Percentiles rank a stretch among this genome's conserved stretches.
phyloP scores from a whole-genome alignment of 30 jellyfish, hydroid and myxozoan genomes.

The Pelagia noctiluca region DNA sequence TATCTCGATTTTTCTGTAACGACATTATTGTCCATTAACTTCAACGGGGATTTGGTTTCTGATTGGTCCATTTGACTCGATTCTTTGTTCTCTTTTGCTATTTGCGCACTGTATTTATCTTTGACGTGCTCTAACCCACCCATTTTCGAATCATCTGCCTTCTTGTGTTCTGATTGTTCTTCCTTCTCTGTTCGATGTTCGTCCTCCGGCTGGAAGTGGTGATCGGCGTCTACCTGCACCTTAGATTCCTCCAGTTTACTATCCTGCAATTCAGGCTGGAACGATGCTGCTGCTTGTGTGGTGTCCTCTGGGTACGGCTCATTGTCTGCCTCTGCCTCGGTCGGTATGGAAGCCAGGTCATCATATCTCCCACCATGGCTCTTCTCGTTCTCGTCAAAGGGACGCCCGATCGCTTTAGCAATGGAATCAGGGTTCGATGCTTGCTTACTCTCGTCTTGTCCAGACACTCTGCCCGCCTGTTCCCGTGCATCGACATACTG shows the following conservation, averaged over 20 bases:
- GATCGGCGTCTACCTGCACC: conserved; percentile 8
- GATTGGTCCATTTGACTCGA: conserved; percentile 23
- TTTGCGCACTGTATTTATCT: conserved; percentile 3
- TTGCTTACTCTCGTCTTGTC: background rate
- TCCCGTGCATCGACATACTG: conserved; percentile 22
- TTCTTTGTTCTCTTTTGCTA: conserved; percentile 1
- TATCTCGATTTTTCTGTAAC: too few relatives aligned
- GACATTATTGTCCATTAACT: too few relatives aligned
- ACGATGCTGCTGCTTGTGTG: conserved; percentile 20
- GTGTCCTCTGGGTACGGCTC: conserved; percentile 72
- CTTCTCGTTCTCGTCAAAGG: background rate
- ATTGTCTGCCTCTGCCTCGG: conserved; percentile 85
- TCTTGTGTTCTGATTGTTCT: background rate
- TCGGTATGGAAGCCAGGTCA: conserved; percentile 46
- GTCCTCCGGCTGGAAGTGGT: background rate
- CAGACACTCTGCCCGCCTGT: too few relatives aligned
- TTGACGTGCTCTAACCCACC: conserved; percentile 8
- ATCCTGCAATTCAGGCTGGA: conserved; percentile 18
- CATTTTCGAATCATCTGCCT: conserved; percentile 5
- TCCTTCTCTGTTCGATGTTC: conserved; percentile 13
- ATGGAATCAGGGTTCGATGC: background rate
- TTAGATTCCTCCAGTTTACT: background rate
- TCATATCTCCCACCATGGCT: conserved; percentile 3
- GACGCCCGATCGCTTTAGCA: background rate
- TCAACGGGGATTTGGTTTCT: background rate